phyloP scores from a whole-genome alignment of 2,797 vertebrate species.

The Taenioides sp. region DNA sequence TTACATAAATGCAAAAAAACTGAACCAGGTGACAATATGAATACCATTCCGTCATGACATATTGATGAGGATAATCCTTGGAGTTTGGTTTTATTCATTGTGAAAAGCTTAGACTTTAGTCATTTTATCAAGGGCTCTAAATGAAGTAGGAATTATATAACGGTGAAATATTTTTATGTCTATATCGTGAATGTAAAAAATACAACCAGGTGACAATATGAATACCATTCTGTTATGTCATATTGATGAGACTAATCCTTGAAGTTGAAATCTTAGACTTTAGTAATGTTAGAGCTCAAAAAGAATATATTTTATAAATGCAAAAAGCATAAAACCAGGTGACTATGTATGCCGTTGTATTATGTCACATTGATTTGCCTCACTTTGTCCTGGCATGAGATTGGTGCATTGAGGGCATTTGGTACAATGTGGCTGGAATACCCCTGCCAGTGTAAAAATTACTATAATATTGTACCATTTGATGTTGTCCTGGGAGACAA shows the following conservation, averaged over 20 bases:
- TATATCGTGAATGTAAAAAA: neutral
- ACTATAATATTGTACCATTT: neutral
- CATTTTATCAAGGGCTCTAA: no score
- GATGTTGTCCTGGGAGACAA: slow-evolving; percentile 1
- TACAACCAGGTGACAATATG: no score
- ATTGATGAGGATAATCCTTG: no score
- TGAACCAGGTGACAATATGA: no score
- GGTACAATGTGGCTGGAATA: neutral
- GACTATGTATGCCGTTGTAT: neutral
- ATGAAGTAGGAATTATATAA: neutral
- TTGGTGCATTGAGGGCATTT: neutral
- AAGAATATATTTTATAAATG: no score
- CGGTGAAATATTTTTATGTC: neutral
- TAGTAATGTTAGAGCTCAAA: no score
- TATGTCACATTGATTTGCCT: neutral
- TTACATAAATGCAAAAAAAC: no score
- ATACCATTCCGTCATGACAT: no score
- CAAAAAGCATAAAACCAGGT: neutral
- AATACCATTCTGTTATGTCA: neutral
- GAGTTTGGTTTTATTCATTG: no score
- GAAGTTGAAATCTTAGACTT: no score
- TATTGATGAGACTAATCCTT: neutral
- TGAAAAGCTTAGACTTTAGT: no score
- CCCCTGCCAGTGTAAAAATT: neutral
- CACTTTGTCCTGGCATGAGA: neutral